phyloP scores from a whole-genome alignment of 2,888 invertebrate genomes.

The Smittia aterrima region DNA sequence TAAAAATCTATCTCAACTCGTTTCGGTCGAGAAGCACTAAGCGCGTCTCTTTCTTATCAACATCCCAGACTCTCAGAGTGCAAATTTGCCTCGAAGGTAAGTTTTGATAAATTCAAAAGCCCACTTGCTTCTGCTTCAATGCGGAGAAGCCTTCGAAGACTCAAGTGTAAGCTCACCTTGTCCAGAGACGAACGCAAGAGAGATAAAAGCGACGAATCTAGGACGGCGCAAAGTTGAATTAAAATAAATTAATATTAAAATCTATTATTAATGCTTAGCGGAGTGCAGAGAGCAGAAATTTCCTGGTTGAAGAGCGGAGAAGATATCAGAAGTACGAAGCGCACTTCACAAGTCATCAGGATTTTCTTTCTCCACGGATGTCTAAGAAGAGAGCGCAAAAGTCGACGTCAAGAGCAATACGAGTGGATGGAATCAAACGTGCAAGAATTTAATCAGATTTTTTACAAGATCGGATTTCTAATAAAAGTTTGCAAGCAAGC shows the following conservation, averaged over 20 bases:
- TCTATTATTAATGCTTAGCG: neutral
- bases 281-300: neutral
- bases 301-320: neutral
- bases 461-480: slow-evolving; percentile 35
- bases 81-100: slow-evolving; percentile 16
- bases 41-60: neutral
- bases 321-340: neutral
- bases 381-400: neutral
- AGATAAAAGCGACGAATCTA: neutral
- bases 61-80: neutral
- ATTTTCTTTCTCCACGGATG: neutral
- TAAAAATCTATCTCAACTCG: slow-evolving; percentile 9
- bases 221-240: neutral
- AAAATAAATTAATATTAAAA: slow-evolving; percentile 33
- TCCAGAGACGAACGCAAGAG: neutral
- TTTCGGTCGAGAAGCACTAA: neutral
- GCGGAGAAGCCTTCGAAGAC: neutral
- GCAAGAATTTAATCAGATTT: slow-evolving; percentile 34
- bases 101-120: slow-evolving; percentile 7
- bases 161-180: too few species aligned
- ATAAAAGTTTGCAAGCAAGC: neutral
- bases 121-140: neutral
- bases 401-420: slow-evolving; percentile 24
- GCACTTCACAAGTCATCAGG: slow-evolving; percentile 28
- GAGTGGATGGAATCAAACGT: slow-evolving; percentile 24